These are phyloP conservation scores for Neoascia interrupta DNA, from an alignment of 2,888 invertebrate genomes.

Conservation along the genomic window DNA sequence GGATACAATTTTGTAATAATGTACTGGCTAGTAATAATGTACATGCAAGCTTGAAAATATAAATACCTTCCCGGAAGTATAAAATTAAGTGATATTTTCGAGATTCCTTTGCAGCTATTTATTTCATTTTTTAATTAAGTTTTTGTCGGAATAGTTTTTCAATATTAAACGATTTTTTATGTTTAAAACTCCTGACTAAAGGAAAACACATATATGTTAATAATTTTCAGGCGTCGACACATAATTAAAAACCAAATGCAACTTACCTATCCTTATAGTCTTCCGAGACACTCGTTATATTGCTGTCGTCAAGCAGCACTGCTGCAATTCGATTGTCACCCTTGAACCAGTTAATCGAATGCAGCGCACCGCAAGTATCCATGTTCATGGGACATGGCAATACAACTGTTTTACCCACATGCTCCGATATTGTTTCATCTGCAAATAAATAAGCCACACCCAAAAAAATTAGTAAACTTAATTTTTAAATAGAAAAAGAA, in stretches of 20 bases:
- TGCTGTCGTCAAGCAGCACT: constrained; percentile 78
- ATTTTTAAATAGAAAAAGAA: not conserved
- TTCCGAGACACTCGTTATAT: constrained; percentile 77
- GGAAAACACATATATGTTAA: no score
- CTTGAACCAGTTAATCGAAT: constrained; percentile 90
- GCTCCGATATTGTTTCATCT: constrained; percentile 78
- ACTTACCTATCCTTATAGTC: constrained; percentile 78
- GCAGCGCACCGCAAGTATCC: constrained; percentile 85
- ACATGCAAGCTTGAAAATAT: no score
- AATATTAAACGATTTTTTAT: no score
- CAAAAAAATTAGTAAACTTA: not conserved
- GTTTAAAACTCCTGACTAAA: no score
- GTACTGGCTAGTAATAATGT: no score
- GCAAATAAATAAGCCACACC: no score
- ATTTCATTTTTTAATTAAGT: no score
- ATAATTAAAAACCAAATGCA: not conserved
- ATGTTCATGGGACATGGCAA: constrained; percentile 86
- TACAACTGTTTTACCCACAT: constrained; percentile 81
- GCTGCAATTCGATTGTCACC: constrained; percentile 81
- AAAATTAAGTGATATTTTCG: no score
- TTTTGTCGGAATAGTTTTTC: no score
- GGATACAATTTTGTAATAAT: no score
- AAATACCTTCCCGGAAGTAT: no score
- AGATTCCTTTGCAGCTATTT: no score
- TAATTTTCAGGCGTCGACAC: not conserved